Conservation (phyloP, 2,797 vertebrate genomes). For the Pelodytes ibericus region DNA sequence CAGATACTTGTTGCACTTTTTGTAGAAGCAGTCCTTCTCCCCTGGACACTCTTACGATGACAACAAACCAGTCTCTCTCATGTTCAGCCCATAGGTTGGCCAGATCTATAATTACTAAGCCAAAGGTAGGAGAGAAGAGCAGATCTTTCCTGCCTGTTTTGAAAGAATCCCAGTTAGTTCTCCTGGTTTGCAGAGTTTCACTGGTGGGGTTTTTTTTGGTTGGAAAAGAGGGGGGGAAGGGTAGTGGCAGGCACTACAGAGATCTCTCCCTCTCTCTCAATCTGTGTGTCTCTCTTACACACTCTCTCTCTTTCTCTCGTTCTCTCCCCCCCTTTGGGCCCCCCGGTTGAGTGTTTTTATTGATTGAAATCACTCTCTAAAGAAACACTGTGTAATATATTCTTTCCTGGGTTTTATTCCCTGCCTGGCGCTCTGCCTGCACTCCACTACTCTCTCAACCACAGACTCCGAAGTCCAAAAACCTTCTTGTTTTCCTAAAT, state of each 20-base stretch:
- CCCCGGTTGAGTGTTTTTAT: constrained; percentile 75
- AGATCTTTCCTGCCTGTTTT: constrained; percentile 48
- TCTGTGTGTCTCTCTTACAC: constrained; percentile 56
- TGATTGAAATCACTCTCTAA: constrained; percentile 74
- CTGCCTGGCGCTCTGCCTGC: constrained; percentile 83
- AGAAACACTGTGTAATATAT: constrained; percentile 80
- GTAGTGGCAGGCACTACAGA: constrained; percentile 64
- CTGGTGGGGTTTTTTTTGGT: constrained; percentile 57
- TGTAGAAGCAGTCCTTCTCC: constrained; percentile 59
- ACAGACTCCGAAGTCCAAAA: constrained; percentile 4
- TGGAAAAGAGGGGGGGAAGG: constrained; percentile 59
- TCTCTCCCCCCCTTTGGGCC: constrained; percentile 71
- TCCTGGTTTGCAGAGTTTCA: constrained; percentile 67
- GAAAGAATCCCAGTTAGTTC: constrained; percentile 57
- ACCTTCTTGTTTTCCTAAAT: constrained; percentile 35
- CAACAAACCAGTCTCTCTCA: constrained; percentile 58
- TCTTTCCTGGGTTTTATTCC: constrained; percentile 86
- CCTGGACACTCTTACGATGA: constrained; percentile 60
- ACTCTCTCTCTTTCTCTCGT: constrained; percentile 7
- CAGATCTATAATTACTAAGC: not conserved
- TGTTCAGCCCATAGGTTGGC: not conserved
- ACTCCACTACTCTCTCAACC: constrained; percentile 70
- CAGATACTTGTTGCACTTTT: constrained; percentile 64
- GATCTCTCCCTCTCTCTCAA: constrained; percentile 61
- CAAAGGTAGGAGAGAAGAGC: constrained; percentile 27